phyloP scores from a whole-genome alignment of 2,113 vertebrate species.

The Illadopsis cleaveri region DNA sequence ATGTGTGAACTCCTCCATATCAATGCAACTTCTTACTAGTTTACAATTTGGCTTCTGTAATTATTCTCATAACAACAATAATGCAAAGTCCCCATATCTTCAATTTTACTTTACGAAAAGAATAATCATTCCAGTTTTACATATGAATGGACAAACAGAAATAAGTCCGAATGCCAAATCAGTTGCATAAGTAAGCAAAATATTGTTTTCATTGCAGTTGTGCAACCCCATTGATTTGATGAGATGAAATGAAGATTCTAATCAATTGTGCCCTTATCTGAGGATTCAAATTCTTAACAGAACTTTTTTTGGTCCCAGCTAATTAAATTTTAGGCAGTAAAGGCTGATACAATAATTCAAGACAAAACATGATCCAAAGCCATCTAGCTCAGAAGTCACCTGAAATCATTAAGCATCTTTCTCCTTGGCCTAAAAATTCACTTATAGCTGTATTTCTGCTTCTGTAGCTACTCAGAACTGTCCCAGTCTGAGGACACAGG shows the following conservation, averaged over 20 bases:
- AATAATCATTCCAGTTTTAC: background rate
- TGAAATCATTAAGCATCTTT: background rate
- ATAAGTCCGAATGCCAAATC: background rate
- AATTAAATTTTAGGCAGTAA: background rate
- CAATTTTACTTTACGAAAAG: background rate
- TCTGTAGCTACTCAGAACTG: background rate
- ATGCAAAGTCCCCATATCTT: background rate
- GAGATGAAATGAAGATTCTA: background rate
- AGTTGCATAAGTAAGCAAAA: background rate
- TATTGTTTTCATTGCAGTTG: background rate
- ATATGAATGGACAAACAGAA: background rate
- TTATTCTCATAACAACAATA: background rate
- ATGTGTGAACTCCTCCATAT: background rate
- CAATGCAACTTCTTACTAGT: background rate
- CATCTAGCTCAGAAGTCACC: background rate
- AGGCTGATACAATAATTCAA: background rate
- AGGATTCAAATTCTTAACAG: background rate
- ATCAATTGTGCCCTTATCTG: background rate
- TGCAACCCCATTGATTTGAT: background rate
- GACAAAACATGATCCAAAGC: background rate
- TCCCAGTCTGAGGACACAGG: background rate
- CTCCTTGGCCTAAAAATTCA: background rate
- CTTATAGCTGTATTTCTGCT: background rate
- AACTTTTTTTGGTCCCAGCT: background rate
- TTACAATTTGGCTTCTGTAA: background rate